Base-by-base conservation (phyloP, 2,888 invertebrate species). In the Xestobium rufovillosum region DNA sequence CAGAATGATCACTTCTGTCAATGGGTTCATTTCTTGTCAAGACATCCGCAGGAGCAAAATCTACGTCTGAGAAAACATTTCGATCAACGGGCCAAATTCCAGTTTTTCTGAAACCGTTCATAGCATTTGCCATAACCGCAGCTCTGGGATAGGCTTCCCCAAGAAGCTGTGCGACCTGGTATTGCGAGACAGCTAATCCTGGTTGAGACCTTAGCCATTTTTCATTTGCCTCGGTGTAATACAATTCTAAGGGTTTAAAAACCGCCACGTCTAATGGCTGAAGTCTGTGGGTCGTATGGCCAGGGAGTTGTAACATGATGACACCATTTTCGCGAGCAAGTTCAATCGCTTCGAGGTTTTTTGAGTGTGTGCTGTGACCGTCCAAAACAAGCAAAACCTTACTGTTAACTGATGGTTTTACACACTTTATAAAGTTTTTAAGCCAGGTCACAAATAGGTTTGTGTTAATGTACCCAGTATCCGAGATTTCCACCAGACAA, bases 141-240 rank as follows among this genome's bases (percentile, higher is more conserved):
- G 46, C 37, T 25, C 37, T 40, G 26, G 42, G 29, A 47, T 23
- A n/a, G n/a, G n/a, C n/a, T n/a, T n/a, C n/a, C n/a, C 42, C 44
- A 31, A 49, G 38, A n/a, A 50, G 34, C 34, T 44, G 26, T 9
- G 35, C 38, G 25, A 51, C 39, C 26, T 48, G 43, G 34, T 44
- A 41, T 12, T 42, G 44, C 10, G 49, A 50, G n/a, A 50, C 48
- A 16, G 45, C 43, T 16, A 45, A 19, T 10, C 50, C 51, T 35
- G 48, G 50, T 36, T 52, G 45, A 17, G 12, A 27, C 13, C 36
- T 48, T 8, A 44, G 33, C 44, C 42, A 48, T 26, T 29, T 42
- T 12, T 36, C 26, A 19, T 47, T 38, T 32, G 44, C 48, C 44
- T 50, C 43, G 10, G 43, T 37, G 31, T 39, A 52, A 41, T 31